phyloP scores from a whole-genome alignment of 92 coral and sea anemone species.

The Parazoanthus darwini region DNA sequence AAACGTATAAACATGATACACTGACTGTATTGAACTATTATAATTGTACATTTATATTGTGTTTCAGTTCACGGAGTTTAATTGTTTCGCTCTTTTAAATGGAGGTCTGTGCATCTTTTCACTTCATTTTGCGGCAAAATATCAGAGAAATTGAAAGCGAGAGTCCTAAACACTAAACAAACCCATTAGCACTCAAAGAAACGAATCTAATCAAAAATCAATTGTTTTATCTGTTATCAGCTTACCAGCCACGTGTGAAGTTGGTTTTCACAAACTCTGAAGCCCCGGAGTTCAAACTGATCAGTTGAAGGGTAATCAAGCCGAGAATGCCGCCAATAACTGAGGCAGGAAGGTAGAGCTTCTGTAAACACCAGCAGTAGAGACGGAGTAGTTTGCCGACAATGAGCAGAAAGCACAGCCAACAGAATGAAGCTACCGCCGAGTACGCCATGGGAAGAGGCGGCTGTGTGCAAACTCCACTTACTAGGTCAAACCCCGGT shows the following conservation, averaged over 20 bases:
- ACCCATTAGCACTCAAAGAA: neutral
- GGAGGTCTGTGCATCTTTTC: too few relatives aligned
- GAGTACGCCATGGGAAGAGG: conserved; percentile 63
- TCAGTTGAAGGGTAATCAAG: conserved; percentile 57
- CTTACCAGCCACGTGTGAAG: conserved; percentile 84
- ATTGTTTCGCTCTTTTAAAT: too few relatives aligned
- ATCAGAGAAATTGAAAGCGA: neutral
- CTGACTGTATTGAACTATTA: too few relatives aligned
- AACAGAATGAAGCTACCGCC: conserved; percentile 80
- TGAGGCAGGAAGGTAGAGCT: conserved; percentile 81
- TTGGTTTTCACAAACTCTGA: conserved; percentile 59
- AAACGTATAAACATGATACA: too few relatives aligned
- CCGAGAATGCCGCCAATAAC: conserved; percentile 79
- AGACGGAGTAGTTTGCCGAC: conserved; percentile 74
- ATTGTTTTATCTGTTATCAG: neutral
- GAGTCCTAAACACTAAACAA: neutral
- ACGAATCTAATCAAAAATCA: too few relatives aligned
- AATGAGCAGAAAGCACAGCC: conserved; percentile 79
- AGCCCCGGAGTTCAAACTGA: conserved; percentile 46
- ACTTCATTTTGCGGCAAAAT: neutral
- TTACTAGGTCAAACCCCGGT: conserved; percentile 48
- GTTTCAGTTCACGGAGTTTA: too few relatives aligned
- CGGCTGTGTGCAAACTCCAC: conserved; percentile 56
- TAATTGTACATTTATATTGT: too few relatives aligned
- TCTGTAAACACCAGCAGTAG: conserved; percentile 73